Evolutionary conservation across 2,888 invertebrate species (phyloP).

Genomic region (Willowsia nigromaculata): DNA sequence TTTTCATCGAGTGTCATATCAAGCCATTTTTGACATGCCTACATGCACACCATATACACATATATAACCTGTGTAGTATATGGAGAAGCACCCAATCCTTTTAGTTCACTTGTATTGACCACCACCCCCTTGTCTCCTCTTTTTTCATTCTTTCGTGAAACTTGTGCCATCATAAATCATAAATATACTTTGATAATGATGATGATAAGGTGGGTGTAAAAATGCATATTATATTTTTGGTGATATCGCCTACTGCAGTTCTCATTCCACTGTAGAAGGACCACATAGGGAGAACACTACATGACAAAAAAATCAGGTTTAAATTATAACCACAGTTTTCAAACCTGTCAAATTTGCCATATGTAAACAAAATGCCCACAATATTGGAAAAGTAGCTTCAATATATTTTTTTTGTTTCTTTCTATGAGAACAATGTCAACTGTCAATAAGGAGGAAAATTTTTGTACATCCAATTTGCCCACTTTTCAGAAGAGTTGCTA

Average conservation of each 20-base stretch:
- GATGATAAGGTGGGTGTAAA: conserved; percentile 51
- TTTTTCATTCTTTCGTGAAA: background rate
- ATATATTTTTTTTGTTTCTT: too few relatives aligned
- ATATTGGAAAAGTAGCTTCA: too few relatives aligned
- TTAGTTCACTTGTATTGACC: background rate
- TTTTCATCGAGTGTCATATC: conserved; percentile 39
- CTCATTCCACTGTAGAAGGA: background rate
- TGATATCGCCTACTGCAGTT: background rate
- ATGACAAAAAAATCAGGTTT: background rate
- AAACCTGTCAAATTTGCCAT: background rate
- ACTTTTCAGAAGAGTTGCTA: too few relatives aligned
- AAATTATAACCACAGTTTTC: background rate
- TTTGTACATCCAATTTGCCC: too few relatives aligned
- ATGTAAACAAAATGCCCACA: background rate
- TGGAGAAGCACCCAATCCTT: background rate
- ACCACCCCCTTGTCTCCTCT: background rate
- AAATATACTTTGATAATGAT: background rate
- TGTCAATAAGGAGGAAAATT: too few relatives aligned
- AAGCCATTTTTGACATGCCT: conserved; percentile 35
- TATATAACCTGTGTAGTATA: background rate
- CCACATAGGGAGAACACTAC: background rate
- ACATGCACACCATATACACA: background rate
- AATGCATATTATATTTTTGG: background rate
- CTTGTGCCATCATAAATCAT: conserved; percentile 35
- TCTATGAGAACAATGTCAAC: too few relatives aligned